phyloP scores from a whole-genome alignment of 2,113 vertebrate genomes.

The Callospermophilus lateralis region DNA sequence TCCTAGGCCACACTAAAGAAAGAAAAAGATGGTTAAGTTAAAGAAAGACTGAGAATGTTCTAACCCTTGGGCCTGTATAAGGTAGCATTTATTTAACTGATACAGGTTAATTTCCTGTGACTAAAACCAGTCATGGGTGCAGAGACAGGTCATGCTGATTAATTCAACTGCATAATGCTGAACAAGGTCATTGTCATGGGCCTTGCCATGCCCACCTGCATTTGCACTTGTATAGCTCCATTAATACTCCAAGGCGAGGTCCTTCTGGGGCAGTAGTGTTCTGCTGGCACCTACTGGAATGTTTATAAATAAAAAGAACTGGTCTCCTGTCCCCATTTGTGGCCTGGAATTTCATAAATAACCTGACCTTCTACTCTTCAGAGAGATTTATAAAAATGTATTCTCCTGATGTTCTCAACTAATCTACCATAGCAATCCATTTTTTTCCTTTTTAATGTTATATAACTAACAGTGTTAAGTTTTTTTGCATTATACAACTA shows the following conservation, averaged over 20 bases:
- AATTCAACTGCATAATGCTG: background rate
- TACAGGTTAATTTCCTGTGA: too few species aligned
- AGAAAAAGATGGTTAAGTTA: background rate
- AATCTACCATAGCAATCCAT: background rate
- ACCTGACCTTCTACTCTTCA: background rate
- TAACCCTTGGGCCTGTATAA: background rate
- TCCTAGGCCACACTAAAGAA: background rate
- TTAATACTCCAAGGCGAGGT: too few species aligned
- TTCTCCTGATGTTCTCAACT: background rate
- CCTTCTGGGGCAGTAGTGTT: background rate
- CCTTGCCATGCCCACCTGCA: background rate
- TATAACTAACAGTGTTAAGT: background rate
- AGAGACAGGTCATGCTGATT: background rate
- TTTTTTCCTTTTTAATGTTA: background rate
- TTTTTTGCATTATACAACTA: background rate
- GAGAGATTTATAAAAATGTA: background rate
- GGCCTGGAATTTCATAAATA: background rate
- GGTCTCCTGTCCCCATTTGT: background rate
- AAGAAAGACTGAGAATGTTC: background rate
- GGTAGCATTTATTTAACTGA: background rate
- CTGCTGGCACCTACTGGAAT: accelerated
- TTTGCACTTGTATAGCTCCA: background rate
- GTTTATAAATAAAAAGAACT: background rate
- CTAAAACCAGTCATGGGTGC: accelerated
- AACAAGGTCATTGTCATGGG: background rate